Conservation (phyloP, 2,113 vertebrate genomes). For the Siphamia tubifer region DNA sequence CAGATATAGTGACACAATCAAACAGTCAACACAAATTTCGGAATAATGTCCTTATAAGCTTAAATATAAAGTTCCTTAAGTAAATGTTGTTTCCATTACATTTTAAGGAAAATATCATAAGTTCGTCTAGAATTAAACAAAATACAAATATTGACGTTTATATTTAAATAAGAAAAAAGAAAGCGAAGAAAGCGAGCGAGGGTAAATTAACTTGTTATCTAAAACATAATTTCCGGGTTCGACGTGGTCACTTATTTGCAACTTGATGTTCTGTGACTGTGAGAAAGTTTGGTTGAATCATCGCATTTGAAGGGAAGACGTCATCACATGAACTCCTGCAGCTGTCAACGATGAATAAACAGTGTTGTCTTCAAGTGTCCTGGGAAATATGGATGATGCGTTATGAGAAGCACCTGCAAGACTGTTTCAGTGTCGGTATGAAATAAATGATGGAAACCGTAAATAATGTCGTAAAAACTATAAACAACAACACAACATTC, state of each 20-base stretch:
- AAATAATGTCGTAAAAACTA: no score
- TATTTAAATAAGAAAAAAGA: background rate
- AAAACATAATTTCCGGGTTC: conserved; percentile 13
- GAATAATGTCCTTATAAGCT: background rate
- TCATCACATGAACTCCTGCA: conserved; percentile 46
- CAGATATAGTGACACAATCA: background rate
- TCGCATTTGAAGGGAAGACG: conserved; percentile 39
- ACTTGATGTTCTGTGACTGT: conserved; percentile 29
- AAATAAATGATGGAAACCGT: background rate
- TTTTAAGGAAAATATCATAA: no score
- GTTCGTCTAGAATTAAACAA: no score
- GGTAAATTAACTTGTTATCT: background rate
- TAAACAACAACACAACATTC: no score
- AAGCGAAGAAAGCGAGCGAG: no score
- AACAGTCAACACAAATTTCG: background rate
- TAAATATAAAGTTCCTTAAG: background rate
- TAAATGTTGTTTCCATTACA: no score
- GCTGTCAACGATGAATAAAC: conserved; percentile 56
- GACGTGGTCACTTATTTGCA: background rate
- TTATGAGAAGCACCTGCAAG: background rate
- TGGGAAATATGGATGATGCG: conserved; percentile 23
- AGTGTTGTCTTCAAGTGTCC: conserved; percentile 45
- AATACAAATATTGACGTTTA: no score
- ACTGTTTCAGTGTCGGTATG: background rate
- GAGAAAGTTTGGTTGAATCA: conserved; percentile 50